Base-by-base conservation (phyloP, 2,888 invertebrate genomes). In the Caradrina kadenii region DNA sequence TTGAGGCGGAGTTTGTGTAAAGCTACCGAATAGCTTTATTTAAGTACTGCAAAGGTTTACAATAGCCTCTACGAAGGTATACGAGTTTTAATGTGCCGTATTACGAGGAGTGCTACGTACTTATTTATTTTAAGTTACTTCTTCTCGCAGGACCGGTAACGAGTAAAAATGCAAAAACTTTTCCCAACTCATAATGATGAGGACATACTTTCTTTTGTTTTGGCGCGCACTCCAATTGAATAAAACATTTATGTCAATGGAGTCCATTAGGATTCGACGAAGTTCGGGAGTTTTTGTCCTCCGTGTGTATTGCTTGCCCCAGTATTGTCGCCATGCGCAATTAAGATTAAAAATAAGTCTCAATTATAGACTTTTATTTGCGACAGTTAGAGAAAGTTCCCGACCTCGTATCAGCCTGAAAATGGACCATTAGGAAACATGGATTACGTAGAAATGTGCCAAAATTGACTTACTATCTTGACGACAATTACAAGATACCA, bases 201-300 rank as follows among this genome's bases (percentile, higher is more conserved):
- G 92, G 90, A 92, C 91, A 92, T 91, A 91, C 90, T 93, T 93
- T 92, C 91, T 93, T 94, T 94, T 94, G 93, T 93, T 93, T 94
- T 93, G 93, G 92, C 93, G 88, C 88, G 85, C 87, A 91, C 90
- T 88, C 88, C 93, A 91, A 94, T 93, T 94, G 94, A 94, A 94
- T 94, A 94, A 94, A 94, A 94, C 94, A 94, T 94, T 94, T 94
- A 94, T 94, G 94, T 94, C 94, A 93, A 94, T 94, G 92, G 92
- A 92, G 89, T 92, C 93, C 92, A 94, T 94, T 94, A 93, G 91
- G 90, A 92, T 92, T 91, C 91, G 87, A 90, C 87, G 83, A 87
- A 93, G 91, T 93, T 91, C 69, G 75, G 79, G 87, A 91, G 88
- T 91, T 88, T 93, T 91, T 92, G 61, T 87, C 76, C 83, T 87